Conservation (phyloP, 2,888 invertebrate genomes). For the Pheosia tremula region DNA sequence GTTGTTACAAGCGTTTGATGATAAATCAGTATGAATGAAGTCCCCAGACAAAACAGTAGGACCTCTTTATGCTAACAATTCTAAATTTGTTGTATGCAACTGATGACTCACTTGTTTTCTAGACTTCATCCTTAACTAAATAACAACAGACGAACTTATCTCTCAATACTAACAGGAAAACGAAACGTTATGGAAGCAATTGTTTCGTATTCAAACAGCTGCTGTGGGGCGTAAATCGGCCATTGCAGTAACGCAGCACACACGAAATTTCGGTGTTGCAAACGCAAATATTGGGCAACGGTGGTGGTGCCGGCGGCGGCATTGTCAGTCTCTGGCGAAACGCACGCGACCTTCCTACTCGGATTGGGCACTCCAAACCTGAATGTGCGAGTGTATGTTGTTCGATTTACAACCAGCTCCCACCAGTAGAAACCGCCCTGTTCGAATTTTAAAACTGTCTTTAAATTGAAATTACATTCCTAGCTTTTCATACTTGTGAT, state of each 20-base stretch:
- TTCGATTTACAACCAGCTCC: slow-evolving; percentile 41
- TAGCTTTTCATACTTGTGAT: neutral
- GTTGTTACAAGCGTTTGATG: slow-evolving; percentile 32
- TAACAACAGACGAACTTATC: neutral
- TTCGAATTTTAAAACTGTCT: slow-evolving; percentile 12
- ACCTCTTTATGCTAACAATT: slow-evolving; percentile 4
- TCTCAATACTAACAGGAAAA: slow-evolving; percentile 20
- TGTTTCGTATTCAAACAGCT: slow-evolving; percentile 30
- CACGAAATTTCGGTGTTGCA: slow-evolving; percentile 82
- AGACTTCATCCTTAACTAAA: slow-evolving; percentile 21
- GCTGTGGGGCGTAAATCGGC: slow-evolving; percentile 52
- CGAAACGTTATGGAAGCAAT: slow-evolving; percentile 21
- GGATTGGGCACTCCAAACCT: slow-evolving; percentile 77
- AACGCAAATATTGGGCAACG: slow-evolving; percentile 73
- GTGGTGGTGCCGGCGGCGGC: slow-evolving; percentile 64
- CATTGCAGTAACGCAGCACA: slow-evolving; percentile 74
- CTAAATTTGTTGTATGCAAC: slow-evolving; percentile 32
- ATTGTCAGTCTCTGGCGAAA: slow-evolving; percentile 81
- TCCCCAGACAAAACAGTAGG: slow-evolving; percentile 11
- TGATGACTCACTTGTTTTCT: slow-evolving; percentile 25
- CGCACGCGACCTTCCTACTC: slow-evolving; percentile 76
- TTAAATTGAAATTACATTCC: neutral
- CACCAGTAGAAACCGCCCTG: slow-evolving; percentile 21
- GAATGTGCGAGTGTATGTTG: slow-evolving; percentile 60
- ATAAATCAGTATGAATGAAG: slow-evolving; percentile 42